Evolutionary conservation across 1,140 invertebrate species (phyloP), one percentile per base, ranked within the genome.

Genomic region (Drosophila pandora): DNA sequence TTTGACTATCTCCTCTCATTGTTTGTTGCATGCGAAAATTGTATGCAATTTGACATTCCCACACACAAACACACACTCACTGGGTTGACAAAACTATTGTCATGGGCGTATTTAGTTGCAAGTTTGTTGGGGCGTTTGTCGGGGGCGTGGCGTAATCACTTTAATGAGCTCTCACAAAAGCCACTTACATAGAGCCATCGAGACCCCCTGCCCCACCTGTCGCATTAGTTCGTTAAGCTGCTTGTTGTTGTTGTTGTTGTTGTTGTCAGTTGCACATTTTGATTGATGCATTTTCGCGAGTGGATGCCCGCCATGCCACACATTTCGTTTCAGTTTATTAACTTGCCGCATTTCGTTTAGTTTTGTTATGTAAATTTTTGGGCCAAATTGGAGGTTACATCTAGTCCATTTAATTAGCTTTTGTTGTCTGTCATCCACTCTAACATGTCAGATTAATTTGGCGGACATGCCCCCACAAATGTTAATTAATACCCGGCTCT

Each of bases 141-240:
- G 62, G 59, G 55, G 60, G 52, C 32, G 47, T 76, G 52, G 57
- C 61, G 54, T 57, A 76, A 70, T 85, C 68, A 76, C 56, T 87
- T 81, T 81, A 84, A 84, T 84, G 81, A 84, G 67, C 68, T 69
- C 55, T 64, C 77, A 68, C 79, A 80, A 76, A 72, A 72, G 67
- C 76, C 72, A 69, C 62, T 74, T 82, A 56, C 10, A 32, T 17
- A 0, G 17, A 17, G 17, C 1, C 17, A 17, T 17, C 17, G 17
- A 17, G 17, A n/a, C 13, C 17, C 45, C n/a, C 60, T 3, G 37
- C 45, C 43, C 21, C 49, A 57, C 21, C 12, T 49, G 64, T 32
- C 43, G 48, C 17, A 48, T 37, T 60, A 58, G 55, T 60, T 73
- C 45, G 55, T 68, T 47, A 37, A 47, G 58, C 23, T 17, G 17